Percentiles rank a stretch among this genome's conserved stretches.
These are phyloP conservation scores for Sialia sialis DNA, from an alignment of 2,113 vertebrate genomes.

Conservation along the genomic window DNA sequence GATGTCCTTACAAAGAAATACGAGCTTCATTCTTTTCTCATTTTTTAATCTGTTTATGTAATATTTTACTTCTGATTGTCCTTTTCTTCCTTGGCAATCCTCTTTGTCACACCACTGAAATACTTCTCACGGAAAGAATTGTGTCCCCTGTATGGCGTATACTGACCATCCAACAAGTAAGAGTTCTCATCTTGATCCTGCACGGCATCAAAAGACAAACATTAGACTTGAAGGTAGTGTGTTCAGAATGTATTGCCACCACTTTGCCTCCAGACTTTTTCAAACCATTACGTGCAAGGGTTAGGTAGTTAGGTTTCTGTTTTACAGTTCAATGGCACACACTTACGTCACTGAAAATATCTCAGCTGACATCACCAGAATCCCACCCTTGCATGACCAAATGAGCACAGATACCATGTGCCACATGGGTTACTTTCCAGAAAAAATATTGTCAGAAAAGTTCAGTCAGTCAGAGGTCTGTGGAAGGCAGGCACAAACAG, in stretches of 20 bases:
- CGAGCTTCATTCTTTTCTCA: conserved; percentile 53
- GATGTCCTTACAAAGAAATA: conserved; percentile 44
- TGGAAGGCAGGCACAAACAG: background rate
- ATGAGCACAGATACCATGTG: background rate
- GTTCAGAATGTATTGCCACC: background rate
- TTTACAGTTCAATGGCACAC: background rate
- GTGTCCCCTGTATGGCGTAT: conserved; percentile 86
- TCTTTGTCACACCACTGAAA: conserved; percentile 93
- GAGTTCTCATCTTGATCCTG: conserved; percentile 81
- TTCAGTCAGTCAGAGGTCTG: background rate
- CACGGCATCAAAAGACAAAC: conserved; percentile 31
- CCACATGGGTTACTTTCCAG: background rate
- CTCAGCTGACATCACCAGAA: background rate
- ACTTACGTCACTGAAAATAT: background rate
- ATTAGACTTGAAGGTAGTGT: background rate
- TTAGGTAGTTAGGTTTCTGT: background rate
- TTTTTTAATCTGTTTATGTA: conserved; percentile 37
- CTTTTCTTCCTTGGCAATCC: conserved; percentile 79
- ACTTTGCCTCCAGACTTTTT: background rate
- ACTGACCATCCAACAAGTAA: conserved; percentile 72
- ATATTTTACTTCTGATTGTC: conserved; percentile 66
- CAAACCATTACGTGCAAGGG: background rate
- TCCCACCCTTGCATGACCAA: background rate
- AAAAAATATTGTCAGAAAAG: background rate
- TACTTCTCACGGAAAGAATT: conserved; percentile 98